phyloP scores from a whole-genome alignment of 2,888 invertebrate species.

The Cartodere bifasciata region DNA sequence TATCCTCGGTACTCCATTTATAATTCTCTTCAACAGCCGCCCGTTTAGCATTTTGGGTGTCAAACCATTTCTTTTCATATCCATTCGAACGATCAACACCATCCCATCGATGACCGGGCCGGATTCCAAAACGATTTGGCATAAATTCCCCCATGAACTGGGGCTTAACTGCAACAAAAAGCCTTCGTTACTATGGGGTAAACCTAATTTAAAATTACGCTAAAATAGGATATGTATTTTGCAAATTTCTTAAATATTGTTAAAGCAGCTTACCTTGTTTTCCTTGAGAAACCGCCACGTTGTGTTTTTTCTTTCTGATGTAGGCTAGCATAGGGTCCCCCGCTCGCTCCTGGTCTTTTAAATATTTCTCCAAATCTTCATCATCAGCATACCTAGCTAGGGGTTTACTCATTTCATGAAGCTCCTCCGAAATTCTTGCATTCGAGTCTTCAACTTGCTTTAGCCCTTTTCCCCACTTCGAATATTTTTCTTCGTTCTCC shows the following conservation, averaged over 20 bases:
- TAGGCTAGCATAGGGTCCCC: slow-evolving; percentile 94
- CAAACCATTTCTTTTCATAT: slow-evolving; percentile 83
- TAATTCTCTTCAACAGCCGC: slow-evolving; percentile 78
- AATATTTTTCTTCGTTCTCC: slow-evolving; percentile 60
- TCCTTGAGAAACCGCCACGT: slow-evolving; percentile 45
- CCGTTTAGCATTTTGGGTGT: slow-evolving; percentile 56
- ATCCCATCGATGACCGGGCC: slow-evolving; percentile 95
- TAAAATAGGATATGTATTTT: slow-evolving; percentile 1
- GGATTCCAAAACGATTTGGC: slow-evolving; percentile 84
- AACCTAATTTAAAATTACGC: slow-evolving; percentile 5
- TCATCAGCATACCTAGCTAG: slow-evolving; percentile 84
- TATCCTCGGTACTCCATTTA: slow-evolving; percentile 89
- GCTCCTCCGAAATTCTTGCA: slow-evolving; percentile 54
- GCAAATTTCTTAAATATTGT: background rate
- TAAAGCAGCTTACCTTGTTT: slow-evolving; percentile 23
- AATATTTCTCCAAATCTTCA: slow-evolving; percentile 66
- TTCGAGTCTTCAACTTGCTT: slow-evolving; percentile 71
- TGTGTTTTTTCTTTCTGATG: slow-evolving; percentile 57
- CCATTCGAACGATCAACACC: slow-evolving; percentile 96
- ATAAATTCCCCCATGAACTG: slow-evolving; percentile 73
- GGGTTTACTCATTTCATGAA: slow-evolving; percentile 82
- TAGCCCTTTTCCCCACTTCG: slow-evolving; percentile 73
- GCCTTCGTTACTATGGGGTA: slow-evolving; percentile 6
- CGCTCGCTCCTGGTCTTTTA: slow-evolving; percentile 61
- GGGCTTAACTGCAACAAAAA: slow-evolving; percentile 42